phyloP scores from a whole-genome alignment of 1,140 invertebrate species.

The Ceratosolen solmsi region DNA sequence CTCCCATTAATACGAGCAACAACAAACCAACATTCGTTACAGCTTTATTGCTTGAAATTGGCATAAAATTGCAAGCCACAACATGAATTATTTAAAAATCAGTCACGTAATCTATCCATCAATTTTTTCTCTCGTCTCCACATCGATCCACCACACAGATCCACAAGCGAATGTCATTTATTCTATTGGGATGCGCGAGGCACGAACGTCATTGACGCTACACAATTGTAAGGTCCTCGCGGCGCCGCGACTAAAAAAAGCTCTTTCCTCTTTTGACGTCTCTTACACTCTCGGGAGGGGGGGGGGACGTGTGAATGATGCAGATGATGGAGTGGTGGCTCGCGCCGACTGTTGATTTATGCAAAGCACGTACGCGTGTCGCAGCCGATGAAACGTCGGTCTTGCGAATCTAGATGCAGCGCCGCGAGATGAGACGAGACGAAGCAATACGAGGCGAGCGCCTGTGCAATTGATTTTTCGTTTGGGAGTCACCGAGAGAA shows the following conservation, averaged over 20 bases:
- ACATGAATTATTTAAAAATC: neutral
- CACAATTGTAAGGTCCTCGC: constrained; percentile 33
- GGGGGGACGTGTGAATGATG: constrained; percentile 55
- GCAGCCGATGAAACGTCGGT: constrained; percentile 23
- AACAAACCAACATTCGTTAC: too few species aligned
- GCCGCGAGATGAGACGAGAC: neutral
- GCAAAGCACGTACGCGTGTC: constrained; percentile 40
- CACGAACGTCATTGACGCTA: constrained; percentile 36
- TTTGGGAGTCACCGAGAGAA: neutral
- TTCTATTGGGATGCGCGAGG: constrained; percentile 39
- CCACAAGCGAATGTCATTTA: constrained; percentile 25
- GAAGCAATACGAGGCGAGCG: neutral
- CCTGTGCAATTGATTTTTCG: constrained; percentile 48
- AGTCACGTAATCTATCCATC: constrained; percentile 8
- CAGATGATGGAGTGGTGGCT: constrained; percentile 50
- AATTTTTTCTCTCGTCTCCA: neutral
- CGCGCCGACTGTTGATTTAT: constrained; percentile 25
- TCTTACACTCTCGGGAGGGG: neutral
- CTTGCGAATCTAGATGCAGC: neutral
- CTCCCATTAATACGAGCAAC: too few species aligned
- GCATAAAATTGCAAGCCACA: neutral
- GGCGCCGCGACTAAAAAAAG: constrained; percentile 26
- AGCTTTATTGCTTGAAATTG: too few species aligned
- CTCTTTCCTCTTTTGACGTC: constrained; percentile 19
- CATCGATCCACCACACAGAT: too few species aligned